A percentile compares a stretch with the other conserved stretches of the same genome.
phyloP scores from a whole-genome alignment of 2,888 invertebrate species.

The Synanthedon tipuliformis region DNA sequence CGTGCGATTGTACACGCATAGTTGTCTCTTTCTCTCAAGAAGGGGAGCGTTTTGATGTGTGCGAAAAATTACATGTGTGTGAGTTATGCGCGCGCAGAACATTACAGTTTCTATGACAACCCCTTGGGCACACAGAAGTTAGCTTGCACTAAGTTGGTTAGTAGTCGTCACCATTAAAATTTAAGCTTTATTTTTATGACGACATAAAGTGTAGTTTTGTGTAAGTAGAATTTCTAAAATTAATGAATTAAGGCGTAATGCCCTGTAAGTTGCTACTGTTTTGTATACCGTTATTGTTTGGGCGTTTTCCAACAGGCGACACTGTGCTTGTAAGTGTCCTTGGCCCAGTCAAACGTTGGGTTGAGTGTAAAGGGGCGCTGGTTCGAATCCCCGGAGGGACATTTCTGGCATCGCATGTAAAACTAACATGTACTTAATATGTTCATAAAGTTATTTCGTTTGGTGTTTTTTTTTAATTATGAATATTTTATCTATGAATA shows the following conservation, averaged over 20 bases:
- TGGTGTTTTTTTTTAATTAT: not conserved
- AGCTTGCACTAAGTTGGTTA: conserved; percentile 40
- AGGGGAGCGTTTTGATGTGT: conserved; percentile 34
- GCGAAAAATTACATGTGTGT: conserved; percentile 17
- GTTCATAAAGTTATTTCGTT: not conserved
- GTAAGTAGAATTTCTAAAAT: conserved; percentile 36
- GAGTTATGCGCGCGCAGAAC: conserved; percentile 62
- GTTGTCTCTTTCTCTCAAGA: conserved; percentile 38
- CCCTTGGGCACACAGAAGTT: conserved; percentile 58
- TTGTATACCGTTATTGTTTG: conserved; percentile 52
- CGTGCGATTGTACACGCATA: conserved; percentile 26
- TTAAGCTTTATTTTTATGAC: conserved; percentile 7
- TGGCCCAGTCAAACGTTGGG: not conserved
- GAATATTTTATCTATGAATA: no score
- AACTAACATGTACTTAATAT: not conserved
- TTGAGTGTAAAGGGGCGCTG: not conserved
- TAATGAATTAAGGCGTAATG: conserved; percentile 64
- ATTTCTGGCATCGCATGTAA: not conserved
- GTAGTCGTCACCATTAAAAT: conserved; percentile 5
- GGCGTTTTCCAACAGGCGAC: conserved; percentile 23
- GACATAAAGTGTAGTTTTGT: conserved; percentile 13
- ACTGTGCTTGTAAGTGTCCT: not conserved
- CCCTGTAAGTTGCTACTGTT: conserved; percentile 49
- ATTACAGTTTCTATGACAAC: conserved; percentile 69
- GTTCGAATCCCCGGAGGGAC: not conserved